These are phyloP conservation scores for Ciconia stormi DNA, from an alignment of 2,113 vertebrate species.

Conservation along the genomic window DNA sequence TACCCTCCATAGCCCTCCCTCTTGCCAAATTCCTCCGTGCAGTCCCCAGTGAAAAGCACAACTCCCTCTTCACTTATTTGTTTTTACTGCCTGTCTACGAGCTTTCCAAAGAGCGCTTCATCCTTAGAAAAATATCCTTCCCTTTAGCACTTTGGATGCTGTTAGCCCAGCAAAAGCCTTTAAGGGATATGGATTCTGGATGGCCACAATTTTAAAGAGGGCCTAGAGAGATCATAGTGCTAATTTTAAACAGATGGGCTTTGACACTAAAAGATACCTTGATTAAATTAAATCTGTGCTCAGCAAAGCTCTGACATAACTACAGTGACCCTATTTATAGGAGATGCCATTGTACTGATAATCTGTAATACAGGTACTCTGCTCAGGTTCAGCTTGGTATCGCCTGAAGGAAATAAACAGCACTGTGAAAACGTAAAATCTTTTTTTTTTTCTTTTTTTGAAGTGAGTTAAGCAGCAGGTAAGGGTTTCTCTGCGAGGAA, in stretches of 20 bases:
- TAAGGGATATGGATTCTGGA: neutral
- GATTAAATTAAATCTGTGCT: conserved; percentile 37
- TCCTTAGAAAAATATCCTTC: conserved; percentile 17
- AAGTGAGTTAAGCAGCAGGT: conserved; percentile 54
- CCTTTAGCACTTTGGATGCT: neutral
- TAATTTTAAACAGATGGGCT: conserved; percentile 52
- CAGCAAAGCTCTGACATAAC: conserved; percentile 30
- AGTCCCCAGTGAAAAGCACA: neutral
- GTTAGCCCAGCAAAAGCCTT: neutral
- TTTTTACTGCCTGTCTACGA: neutral
- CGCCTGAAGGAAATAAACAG: conserved; percentile 18
- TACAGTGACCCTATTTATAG: conserved; percentile 1
- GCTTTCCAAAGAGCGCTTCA: neutral
- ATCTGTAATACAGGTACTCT: neutral
- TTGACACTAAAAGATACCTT: conserved; percentile 23
- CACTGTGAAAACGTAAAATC: conserved; percentile 1
- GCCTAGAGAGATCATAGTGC: neutral
- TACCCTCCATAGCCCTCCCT: neutral
- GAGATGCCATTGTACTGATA: neutral
- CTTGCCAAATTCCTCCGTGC: neutral
- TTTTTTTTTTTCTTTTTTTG: conserved; percentile 4
- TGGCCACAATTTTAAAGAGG: neutral
- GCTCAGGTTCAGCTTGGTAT: neutral
- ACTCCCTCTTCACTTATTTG: neutral
- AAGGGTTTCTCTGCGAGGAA: conserved; percentile 49